These are phyloP conservation scores for Sebastes nivosus DNA, from an alignment of 2,797 vertebrate species.

Conservation along the genomic window DNA sequence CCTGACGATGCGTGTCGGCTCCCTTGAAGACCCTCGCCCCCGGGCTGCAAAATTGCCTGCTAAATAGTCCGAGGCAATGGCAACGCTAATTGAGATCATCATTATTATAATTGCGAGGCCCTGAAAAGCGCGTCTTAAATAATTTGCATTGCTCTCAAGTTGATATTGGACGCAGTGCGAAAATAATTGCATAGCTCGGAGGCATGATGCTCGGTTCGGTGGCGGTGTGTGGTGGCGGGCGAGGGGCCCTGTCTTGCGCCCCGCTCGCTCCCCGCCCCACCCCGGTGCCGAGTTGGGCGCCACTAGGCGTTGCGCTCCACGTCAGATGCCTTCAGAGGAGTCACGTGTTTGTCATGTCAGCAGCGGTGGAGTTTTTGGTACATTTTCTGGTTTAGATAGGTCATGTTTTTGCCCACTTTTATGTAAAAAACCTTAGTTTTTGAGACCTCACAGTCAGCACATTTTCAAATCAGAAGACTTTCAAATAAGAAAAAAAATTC, in stretches of 20 bases:
- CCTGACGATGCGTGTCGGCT: slow-evolving; percentile 78
- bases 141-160: slow-evolving; percentile 89
- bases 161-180: slow-evolving; percentile 85
- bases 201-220: slow-evolving; percentile 77
- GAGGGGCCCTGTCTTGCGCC: slow-evolving; percentile 21
- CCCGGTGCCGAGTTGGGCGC: slow-evolving; percentile 35
- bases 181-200: slow-evolving; percentile 87
- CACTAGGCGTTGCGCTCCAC: slow-evolving; percentile 12
- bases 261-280: slow-evolving; percentile 18
- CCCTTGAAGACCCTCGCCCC: slow-evolving; percentile 77
- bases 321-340: slow-evolving; percentile 41
- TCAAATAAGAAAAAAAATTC: background rate
- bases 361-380: background rate
- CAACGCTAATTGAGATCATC: slow-evolving; percentile 90
- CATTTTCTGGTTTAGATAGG: background rate
- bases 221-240: slow-evolving; percentile 36
- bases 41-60: slow-evolving; percentile 83
- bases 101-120: slow-evolving; percentile 87
- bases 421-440: background rate
- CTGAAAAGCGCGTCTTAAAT: slow-evolving; percentile 87
- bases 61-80: slow-evolving; percentile 87
- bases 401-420: background rate
- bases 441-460: background rate
- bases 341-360: slow-evolving; percentile 17
- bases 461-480: slow-evolving; percentile 5